Evolutionary conservation across 1,140 invertebrate species (phyloP), one percentile per base, ranked within the genome.

Genomic region (Calliphora vicina): DNA sequence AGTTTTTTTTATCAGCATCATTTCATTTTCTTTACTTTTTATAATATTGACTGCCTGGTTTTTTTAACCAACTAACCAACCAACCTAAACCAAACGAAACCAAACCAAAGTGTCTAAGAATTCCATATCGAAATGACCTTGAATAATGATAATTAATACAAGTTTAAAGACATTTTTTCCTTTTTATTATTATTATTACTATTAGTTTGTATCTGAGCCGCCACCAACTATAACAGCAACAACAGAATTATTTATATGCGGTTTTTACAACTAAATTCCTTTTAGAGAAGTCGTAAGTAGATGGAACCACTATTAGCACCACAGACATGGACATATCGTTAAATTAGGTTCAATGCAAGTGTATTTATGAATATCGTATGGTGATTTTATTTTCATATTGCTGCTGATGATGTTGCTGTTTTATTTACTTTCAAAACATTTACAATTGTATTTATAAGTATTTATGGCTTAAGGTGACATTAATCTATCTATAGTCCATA

Each of bases 391-490:
- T 67, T 67, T 67, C n/a, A 10, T 23, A 23, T 67, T 67, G n/a
- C 12, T 10, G n/a, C 8, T 57, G 20, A 1, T 67, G n/a, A n/a
- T n/a, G n/a, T n/a, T n/a, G n/a, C 25, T 9, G 15, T n/a, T 17
- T 17, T 57, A n/a, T 57, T 23, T 67, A 23, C 1, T 67, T 67
- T 25, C 20, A 57, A 67, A 67, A 20, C 61, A 67, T 67, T 23
- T 25, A 67, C 61, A 67, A 67, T 67, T 67, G 61, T 43, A 26
- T 78, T 74, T 78, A 43, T 78, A 43, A 43, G 74, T 78, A 78
- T 78, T 78, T 78, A 78, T 78, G 74, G 74, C 74, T 26, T 20
- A 23, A 78, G 42, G 74, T 78, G 74, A 78, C 74, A 78, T 78
- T 78, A 78, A 78, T 78, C 74, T 78, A 78, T 43, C 74, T 78